Conservation (phyloP, 2,113 vertebrate genomes). For the Podilymbus podiceps region DNA sequence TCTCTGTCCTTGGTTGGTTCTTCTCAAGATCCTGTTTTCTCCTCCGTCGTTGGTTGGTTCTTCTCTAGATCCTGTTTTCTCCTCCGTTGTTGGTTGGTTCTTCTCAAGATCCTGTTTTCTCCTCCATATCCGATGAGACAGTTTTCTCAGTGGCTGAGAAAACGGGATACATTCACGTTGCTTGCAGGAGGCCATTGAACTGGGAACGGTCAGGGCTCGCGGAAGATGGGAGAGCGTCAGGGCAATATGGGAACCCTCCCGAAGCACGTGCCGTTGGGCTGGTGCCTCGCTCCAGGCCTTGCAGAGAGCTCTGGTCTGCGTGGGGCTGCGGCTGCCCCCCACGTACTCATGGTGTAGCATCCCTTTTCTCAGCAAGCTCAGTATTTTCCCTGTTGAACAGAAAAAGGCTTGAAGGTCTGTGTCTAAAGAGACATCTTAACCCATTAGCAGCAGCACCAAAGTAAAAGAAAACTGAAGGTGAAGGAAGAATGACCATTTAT, state of each 20-base stretch:
- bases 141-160: neutral
- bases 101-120: neutral
- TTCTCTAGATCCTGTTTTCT: too few species aligned
- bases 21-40: too few species aligned
- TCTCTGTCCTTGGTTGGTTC: neutral
- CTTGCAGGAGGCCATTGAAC: neutral
- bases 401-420: neutral
- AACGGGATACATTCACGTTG: neutral
- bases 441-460: neutral
- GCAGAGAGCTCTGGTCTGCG: neutral
- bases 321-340: fast-evolving
- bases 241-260: neutral
- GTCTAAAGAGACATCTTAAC: neutral
- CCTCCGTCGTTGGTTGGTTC: neutral
- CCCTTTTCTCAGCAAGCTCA: neutral
- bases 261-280: neutral
- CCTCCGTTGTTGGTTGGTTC: neutral
- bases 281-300: neutral
- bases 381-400: neutral
- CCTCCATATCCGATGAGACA: fast-evolving
- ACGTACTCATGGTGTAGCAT: neutral
- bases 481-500: neutral
- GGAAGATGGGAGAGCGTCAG: neutral
- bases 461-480: neutral
- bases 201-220: neutral